phyloP scores from a whole-genome alignment of 2,113 vertebrate species.

The Erythrocebus patas region DNA sequence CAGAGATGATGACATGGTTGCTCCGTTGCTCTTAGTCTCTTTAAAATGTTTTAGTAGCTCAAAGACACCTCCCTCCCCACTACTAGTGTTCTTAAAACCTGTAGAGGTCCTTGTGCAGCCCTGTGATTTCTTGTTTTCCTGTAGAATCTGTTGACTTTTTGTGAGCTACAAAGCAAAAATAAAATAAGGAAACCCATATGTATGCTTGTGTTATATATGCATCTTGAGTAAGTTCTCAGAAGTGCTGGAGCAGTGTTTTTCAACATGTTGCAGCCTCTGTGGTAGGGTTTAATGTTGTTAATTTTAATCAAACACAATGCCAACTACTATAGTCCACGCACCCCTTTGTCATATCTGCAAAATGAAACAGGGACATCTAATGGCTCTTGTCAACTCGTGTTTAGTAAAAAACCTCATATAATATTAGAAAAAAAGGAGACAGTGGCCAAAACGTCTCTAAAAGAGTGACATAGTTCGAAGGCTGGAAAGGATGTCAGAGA shows the following conservation, averaged over 20 bases:
- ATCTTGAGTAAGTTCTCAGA: neutral
- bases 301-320: neutral
- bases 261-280: neutral
- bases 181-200: neutral
- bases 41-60: neutral
- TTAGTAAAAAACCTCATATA: neutral
- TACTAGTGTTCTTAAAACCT: neutral
- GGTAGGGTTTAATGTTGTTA: neutral
- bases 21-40: neutral
- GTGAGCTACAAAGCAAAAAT: neutral
- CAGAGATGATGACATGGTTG: neutral
- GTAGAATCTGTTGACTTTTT: neutral
- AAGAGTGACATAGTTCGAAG: neutral
- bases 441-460: neutral
- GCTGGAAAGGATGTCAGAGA: neutral
- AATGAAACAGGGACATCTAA: neutral
- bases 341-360: neutral
- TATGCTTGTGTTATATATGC: neutral
- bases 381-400: neutral
- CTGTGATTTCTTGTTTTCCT: neutral
- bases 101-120: accelerated
- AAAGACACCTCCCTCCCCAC: no score
- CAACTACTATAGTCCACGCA: neutral
- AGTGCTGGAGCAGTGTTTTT: neutral
- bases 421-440: neutral